Base-by-base conservation (phyloP, 2,888 invertebrate species). In the Diachrysia chrysitis region DNA sequence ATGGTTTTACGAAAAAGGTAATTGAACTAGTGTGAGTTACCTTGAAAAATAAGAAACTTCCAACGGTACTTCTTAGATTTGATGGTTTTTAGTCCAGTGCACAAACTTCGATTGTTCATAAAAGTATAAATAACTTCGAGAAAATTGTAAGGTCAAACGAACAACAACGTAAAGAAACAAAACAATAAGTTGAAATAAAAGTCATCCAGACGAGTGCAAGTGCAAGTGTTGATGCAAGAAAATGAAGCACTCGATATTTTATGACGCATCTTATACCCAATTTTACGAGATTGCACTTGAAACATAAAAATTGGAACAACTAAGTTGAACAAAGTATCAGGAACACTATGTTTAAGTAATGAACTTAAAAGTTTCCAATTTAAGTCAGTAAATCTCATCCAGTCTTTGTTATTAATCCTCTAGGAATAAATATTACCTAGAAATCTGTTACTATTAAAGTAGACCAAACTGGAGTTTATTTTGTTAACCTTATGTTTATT, bases 261-360 rank as follows among this genome's bases (percentile, higher is more conserved):
- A 16, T 12, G 23, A 46, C 46, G 3, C 48, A 51, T 25, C 14
- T 58, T 14, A 46, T 25, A 58, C 17, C 12, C 17, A 12, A 58
- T 58, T 57, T 58, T 58, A 58, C 58, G 58, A 58, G 29, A 58
- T 58, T 46, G n/a, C 42, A n/a, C 16, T 51, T 10, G 19, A 51
- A 21, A 19, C 16, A 25, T 58, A 58, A 25, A 58, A 23, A 46
- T 42, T 10, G 58, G 42, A 16, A 25, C 42, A n/a, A 5, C 9
- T 25, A 16, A 23, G 7, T 37, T 21, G 16, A 58, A 37, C 21
- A 42, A 58, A 19, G 14, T 37, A 9, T 19, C 16, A 32, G 14
- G 57, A 21, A 35, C 17, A 35, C 17, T 21, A 32, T 19, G 32
- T 57, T 37, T 35, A 37, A 21, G 10, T 51, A 3, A 21, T 12